Base-by-base conservation (phyloP, 2,113 vertebrate genomes). In the Pollimyrus isidori region DNA sequence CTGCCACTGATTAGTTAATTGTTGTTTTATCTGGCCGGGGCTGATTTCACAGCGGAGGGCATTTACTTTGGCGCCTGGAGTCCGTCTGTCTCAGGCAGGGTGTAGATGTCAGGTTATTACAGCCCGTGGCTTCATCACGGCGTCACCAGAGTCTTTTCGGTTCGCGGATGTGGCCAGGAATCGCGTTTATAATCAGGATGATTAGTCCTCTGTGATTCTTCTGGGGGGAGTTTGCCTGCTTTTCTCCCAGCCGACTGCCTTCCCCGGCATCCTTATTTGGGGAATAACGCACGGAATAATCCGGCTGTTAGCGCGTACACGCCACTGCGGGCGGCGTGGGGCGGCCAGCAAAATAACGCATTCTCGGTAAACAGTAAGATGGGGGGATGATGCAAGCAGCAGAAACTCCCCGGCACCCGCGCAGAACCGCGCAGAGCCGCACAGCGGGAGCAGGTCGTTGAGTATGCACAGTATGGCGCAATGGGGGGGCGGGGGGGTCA, bases 1-100 rank as follows among this genome's bases (percentile, higher is more conserved):
- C 56, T n/a, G 56, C 48, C 19, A 48, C 58, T 89, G 87, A 89
- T 86, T 86, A 39, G 45, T 42, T 69, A 86, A 89, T 86, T 86
- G 89, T 84, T 86, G 45, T 86, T 69, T 89, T 86, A 86, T 89
- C 80, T 85, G 52, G 48, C 45, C 7, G 1, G n/a, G 73, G 52
- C 85, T 65, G 23, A 69, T 69, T 89, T 89, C 88, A 73, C 84
- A 65, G 39, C 45, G 83, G 53, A 86, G n/a, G 56, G 56, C 21
- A 17, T 42, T 76, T 69, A 26, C n/a, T 88, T 88, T 88, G 62
- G 4, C 11, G 26, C 46, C 17, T 26, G 23, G 26, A 53, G 45
- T 35, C 56, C 65, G 80, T 85, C 80, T 30, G 56, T 35, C 80
- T 42, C 17, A 46, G 52, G 73, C 4, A 19, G n/a, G 30, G 76